Base-by-base conservation (phyloP, 1,140 invertebrate species). In the Drosophila mauritiana region DNA sequence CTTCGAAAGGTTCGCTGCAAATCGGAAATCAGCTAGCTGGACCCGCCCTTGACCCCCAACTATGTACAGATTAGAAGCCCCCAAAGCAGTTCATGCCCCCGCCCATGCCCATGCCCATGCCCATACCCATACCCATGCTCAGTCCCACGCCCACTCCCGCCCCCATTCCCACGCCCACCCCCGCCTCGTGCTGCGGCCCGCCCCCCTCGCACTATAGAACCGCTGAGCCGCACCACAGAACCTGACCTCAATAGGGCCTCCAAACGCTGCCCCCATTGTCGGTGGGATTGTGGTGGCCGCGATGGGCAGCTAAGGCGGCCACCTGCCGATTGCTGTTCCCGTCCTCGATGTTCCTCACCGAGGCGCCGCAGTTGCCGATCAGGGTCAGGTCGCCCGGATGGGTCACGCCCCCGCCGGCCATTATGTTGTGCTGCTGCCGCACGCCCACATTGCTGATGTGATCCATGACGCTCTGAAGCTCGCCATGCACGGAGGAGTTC, bases 401-500 rank as follows among this genome's bases (percentile, higher is more conserved):
- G 37, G 91, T 78, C 53, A 94, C 93, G 0, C 90, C 90, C 2
- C 92, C 91, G 43, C 93, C 93, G 11, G 94, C 84, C 76, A 93
- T 93, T 25, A 93, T 93, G 56, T 94, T 93, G 27, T 93, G 92
- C 67, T 94, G 94, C 84, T 95, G 94, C 17, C 88, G 80, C 0
- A 90, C 89, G 0, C 91, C 91, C 78, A 91, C 90, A 43, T 94
- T 95, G n/a, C 94, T 95, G 52, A 95, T 94, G 84, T 95, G 95
- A 92, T 95, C 95, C 95, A 95, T 95, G 62, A 95, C 95, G 39
- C 94, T 95, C 90, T 95, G 95, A 42, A 95, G 84, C 68, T 95
- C 95, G 20, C 95, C 95, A 54, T 95, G 94, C 67, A 95, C 94
- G 27, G 91, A 83, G 1, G 91, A 92, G 68, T 94, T 94, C 56